Evolutionary conservation across 2,113 vertebrate species (phyloP), one percentile per base, ranked within the genome.

Genomic region (Rhynchopsitta pachyrhyncha): DNA sequence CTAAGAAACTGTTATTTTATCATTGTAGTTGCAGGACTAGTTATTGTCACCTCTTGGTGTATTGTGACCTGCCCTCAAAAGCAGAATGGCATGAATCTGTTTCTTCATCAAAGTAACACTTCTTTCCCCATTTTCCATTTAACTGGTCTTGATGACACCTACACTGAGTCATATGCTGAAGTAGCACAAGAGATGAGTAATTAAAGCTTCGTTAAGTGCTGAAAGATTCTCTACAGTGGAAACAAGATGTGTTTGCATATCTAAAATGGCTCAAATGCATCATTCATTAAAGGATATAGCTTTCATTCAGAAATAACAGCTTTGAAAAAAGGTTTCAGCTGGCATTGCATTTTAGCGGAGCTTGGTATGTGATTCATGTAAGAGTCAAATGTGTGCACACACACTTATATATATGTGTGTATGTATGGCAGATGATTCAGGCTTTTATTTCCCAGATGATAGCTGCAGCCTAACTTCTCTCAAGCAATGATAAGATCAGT

Each of bases 301-400:
- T 94, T 92, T 79, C 93, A 87, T 80, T 92, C 88, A 88, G 46
- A 88, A 96, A 90, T 84, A 80, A 74, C 73, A 86, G 69, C 73
- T 76, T 88, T 29, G 73, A 44, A 93, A 79, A 68, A 49, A 78
- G 27, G 64, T 93, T 96, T 93, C 91, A 96, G 92, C 94, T 92
- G 67, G 84, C 19, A 2, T 9, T 82, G 92, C 91, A 67, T 91
- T 95, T 92, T 60, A 74, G 79, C 3, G 29, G 53, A 94, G 76
- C n/a, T 96, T 42, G 70, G 66, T 44, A 59, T 28, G 78, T 64
- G 86, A 92, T 94, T 93, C 66, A 66, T 82, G 37, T 44, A 62
- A 67, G 75, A 95, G 60, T 35, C 71, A 76, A 92, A 73, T 68
- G 12, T 73, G 49, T 83, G 81, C 71, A 62, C 23, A 67, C 8